A percentile compares a stretch with the other conserved stretches of the same genome.
Evolutionary conservation across 2,797 vertebrate genomes (phyloP).

Genomic region (Trichosurus vulpecula): DNA sequence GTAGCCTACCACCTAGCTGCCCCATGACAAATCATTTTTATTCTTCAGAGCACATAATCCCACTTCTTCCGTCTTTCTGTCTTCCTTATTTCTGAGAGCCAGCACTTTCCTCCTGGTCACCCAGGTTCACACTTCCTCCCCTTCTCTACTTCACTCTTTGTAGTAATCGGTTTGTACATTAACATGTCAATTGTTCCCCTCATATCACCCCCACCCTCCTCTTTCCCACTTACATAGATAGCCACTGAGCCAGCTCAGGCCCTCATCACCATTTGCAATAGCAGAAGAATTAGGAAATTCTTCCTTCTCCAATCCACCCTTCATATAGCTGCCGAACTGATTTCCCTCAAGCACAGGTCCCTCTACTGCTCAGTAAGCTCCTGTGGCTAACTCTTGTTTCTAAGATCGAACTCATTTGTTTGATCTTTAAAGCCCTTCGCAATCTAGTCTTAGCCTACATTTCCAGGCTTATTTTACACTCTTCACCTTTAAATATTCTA

Average conservation of each 20-base stretch:
- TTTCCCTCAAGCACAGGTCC: not conserved
- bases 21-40: not conserved
- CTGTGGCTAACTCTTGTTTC: not conserved
- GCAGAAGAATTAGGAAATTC: not conserved
- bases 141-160: not conserved
- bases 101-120: not conserved
- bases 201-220: not conserved
- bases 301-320: not conserved
- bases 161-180: not conserved
- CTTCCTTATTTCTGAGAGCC: not conserved
- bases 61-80: not conserved
- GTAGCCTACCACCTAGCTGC: not conserved
- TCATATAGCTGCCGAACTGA: not conserved
- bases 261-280: not conserved
- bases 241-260: not conserved
- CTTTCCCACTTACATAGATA: not conserved
- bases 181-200: not conserved
- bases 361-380: not conserved
- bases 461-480: not conserved
- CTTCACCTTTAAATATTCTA: not conserved
- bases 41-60: not conserved
- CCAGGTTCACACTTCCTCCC: not conserved
- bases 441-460: not conserved
- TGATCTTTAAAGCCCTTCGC: not conserved
- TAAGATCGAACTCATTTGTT: not conserved